phyloP scores from a whole-genome alignment of 2,113 vertebrate species.

The Charadrius vociferus region DNA sequence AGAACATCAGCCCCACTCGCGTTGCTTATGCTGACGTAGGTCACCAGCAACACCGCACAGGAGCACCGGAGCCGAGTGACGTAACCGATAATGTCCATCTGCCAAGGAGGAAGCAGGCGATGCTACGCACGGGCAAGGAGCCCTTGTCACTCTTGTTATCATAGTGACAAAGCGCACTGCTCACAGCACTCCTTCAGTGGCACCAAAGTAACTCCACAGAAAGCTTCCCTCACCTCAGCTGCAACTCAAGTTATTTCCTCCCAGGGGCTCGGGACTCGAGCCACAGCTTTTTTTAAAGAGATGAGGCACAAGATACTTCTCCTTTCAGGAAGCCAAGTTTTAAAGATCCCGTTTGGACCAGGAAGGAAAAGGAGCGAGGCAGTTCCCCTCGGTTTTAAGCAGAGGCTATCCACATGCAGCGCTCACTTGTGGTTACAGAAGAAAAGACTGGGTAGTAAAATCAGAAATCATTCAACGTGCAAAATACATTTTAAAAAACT shows the following conservation, averaged over 20 bases:
- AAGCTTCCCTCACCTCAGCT: neutral
- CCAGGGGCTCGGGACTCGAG: neutral
- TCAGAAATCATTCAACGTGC: neutral
- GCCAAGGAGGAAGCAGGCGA: neutral
- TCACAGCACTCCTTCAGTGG: neutral
- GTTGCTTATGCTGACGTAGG: neutral
- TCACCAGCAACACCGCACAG: neutral
- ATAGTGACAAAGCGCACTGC: rapidly evolving
- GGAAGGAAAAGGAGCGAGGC: neutral
- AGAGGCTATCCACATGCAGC: neutral
- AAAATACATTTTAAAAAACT: neutral
- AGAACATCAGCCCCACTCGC: neutral
- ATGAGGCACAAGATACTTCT: neutral
- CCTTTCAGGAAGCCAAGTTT: neutral
- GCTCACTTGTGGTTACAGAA: neutral
- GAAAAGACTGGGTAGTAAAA: neutral
- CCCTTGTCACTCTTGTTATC: neutral
- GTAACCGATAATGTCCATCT: rapidly evolving
- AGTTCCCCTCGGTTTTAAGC: neutral
- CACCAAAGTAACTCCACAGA: neutral
- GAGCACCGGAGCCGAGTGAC: neutral
- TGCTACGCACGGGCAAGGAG: neutral
- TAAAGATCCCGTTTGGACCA: neutral
- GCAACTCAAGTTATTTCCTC: neutral
- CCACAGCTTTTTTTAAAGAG: neutral